Conservation (phyloP, 2,797 vertebrate species). For the Mus spretus region DNA sequence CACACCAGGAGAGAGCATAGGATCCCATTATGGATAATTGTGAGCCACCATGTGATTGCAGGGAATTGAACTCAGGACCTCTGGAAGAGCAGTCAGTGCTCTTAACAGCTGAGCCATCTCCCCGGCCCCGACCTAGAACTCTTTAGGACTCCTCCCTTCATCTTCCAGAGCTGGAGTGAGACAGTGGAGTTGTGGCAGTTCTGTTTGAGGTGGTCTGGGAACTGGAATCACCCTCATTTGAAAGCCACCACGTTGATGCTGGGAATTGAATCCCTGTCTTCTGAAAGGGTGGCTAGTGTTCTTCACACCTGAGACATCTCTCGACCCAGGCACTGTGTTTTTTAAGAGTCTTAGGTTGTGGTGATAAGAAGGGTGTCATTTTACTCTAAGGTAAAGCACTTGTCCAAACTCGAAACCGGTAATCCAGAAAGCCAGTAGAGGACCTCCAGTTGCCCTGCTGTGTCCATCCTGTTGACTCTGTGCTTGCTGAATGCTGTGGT, state of each 20-base stretch:
- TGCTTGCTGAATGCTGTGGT: neutral
- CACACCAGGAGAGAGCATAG: too few species aligned
- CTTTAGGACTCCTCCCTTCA: neutral
- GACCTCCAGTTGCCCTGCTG: neutral
- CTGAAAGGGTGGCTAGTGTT: neutral
- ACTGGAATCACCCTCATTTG: neutral
- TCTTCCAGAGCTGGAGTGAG: neutral
- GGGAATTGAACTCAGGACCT: too few species aligned
- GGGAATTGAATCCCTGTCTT: neutral
- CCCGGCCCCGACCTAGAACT: neutral
- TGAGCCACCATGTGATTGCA: too few species aligned
- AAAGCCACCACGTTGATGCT: neutral
- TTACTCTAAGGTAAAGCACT: neutral
- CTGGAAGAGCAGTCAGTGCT: too few species aligned
- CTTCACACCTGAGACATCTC: neutral
- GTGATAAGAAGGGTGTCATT: neutral
- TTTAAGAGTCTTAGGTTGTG: neutral
- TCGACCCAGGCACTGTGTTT: neutral
- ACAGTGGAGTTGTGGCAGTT: neutral
- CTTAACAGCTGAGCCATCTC: too few species aligned
- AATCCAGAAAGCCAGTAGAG: neutral
- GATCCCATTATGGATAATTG: too few species aligned
- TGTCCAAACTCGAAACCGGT: neutral
- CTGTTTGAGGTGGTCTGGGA: neutral
- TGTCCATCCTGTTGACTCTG: neutral